A percentile compares a stretch with the other conserved stretches of the same genome.
phyloP scores from a whole-genome alignment of 2,113 vertebrate genomes.

The Ophthalmotilapia sp. region DNA sequence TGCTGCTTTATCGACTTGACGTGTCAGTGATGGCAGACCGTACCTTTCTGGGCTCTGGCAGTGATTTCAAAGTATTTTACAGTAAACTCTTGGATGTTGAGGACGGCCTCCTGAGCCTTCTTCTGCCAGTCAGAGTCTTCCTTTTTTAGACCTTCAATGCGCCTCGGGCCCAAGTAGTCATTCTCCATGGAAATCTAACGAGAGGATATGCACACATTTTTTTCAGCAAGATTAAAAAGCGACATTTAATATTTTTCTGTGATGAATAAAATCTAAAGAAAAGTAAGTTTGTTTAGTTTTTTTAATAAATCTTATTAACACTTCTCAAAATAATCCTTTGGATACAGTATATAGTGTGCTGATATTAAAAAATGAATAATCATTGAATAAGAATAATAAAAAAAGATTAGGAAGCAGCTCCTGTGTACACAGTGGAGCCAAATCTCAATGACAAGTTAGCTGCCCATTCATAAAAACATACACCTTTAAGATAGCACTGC shows the following conservation, averaged over 20 bases:
- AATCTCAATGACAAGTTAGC: neutral
- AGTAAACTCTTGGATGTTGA: constrained; percentile 96
- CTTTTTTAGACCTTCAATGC: constrained; percentile 88
- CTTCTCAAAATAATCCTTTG: neutral
- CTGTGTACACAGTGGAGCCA: neutral
- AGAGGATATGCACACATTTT: neutral
- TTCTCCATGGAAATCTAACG: constrained; percentile 92
- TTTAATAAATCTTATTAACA: neutral
- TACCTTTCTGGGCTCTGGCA: constrained; percentile 94
- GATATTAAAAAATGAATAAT: neutral
- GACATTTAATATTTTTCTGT: neutral
- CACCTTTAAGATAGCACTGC: neutral
- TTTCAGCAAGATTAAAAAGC: neutral
- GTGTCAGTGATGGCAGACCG: neutral
- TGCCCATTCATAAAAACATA: neutral
- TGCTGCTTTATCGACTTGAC: constrained; percentile 8
- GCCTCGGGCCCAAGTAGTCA: constrained; percentile 91
- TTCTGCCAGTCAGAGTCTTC: constrained; percentile 95
- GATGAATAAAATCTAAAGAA: neutral
- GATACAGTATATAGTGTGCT: neutral
- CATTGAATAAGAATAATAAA: neutral
- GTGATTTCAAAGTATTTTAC: constrained; percentile 99
- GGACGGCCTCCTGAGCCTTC: constrained; percentile 91
- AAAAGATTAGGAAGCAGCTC: neutral
- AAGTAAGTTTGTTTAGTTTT: neutral